phyloP scores from a whole-genome alignment of 2,797 vertebrate genomes.

The Ctenopoma kingsleyae region DNA sequence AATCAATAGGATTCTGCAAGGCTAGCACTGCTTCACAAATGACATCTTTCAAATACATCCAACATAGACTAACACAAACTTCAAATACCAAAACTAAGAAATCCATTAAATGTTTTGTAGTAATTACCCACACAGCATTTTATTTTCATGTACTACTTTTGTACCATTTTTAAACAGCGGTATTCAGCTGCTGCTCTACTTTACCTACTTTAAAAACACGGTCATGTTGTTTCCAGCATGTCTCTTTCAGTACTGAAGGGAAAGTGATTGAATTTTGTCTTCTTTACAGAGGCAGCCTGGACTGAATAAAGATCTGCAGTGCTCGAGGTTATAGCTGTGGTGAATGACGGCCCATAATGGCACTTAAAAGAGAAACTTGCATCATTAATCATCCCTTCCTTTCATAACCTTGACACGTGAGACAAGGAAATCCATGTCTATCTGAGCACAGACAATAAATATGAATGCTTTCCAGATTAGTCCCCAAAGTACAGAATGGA shows the following conservation, averaged over 20 bases:
- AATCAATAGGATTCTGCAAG: slow-evolving; percentile 11
- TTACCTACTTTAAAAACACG: slow-evolving; percentile 54
- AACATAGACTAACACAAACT: slow-evolving; percentile 13
- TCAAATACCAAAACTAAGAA: slow-evolving; percentile 17
- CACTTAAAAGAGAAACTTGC: slow-evolving; percentile 84
- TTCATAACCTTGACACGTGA: slow-evolving; percentile 86
- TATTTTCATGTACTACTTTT: slow-evolving; percentile 27
- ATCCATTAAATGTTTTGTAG: slow-evolving; percentile 10
- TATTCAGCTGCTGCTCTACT: slow-evolving; percentile 16
- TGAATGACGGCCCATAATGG: slow-evolving; percentile 81
- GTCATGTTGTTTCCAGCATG: slow-evolving; percentile 45
- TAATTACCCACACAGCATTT: slow-evolving; percentile 3
- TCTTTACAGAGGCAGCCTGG: slow-evolving; percentile 42
- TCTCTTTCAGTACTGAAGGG: slow-evolving; percentile 38
- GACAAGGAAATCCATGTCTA: slow-evolving; percentile 91
- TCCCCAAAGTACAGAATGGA: slow-evolving; percentile 88
- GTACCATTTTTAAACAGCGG: slow-evolving; percentile 20
- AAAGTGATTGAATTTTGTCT: slow-evolving; percentile 62
- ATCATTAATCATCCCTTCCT: slow-evolving; percentile 92
- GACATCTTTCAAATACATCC: slow-evolving; percentile 21
- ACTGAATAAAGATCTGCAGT: slow-evolving; percentile 72
- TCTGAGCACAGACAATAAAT: slow-evolving; percentile 91
- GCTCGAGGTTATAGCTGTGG: slow-evolving; percentile 67
- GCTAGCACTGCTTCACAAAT: slow-evolving; percentile 7
- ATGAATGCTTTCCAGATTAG: slow-evolving; percentile 92